These are phyloP conservation scores for Reinhardtius hippoglossoides DNA, from an alignment of 2,113 vertebrate species.

Conservation along the genomic window DNA sequence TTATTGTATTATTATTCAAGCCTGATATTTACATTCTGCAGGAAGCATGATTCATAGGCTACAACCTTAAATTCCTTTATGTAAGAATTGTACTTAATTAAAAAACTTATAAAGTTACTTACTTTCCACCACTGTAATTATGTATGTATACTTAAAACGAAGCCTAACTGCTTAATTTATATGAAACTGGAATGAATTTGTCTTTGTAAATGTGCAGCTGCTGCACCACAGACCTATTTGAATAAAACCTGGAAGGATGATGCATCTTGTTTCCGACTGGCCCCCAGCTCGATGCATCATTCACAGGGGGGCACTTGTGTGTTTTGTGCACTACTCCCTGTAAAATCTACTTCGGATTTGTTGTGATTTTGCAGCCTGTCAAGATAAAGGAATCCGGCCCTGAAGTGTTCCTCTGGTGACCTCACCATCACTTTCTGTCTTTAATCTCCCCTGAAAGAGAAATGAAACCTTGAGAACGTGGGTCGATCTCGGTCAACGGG, in stretches of 20 bases:
- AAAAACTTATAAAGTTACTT: not conserved
- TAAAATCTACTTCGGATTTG: constrained; percentile 51
- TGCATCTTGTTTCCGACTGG: constrained; percentile 13
- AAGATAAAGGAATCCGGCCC: constrained; percentile 44
- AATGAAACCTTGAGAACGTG: constrained; percentile 36
- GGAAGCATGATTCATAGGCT: not conserved
- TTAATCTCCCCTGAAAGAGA: constrained; percentile 24
- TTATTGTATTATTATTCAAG: too few relatives aligned
- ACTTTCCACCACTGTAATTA: not conserved
- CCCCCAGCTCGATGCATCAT: constrained; percentile 5
- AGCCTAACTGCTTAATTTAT: not conserved
- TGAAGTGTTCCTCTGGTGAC: constrained; percentile 37
- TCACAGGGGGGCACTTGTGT: constrained; percentile 12
- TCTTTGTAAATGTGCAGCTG: not conserved
- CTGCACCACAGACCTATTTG: constrained; percentile 1
- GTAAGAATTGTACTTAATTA: too few relatives aligned
- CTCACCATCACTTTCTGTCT: constrained; percentile 27
- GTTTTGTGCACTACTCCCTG: constrained; percentile 48
- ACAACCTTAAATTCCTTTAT: not conserved
- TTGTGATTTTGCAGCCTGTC: constrained; percentile 43
- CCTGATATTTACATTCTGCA: too few relatives aligned
- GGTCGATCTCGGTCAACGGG: constrained; percentile 15
- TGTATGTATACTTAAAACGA: not conserved
- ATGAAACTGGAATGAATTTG: not conserved
- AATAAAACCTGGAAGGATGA: constrained; percentile 17